Conservation (phyloP, 2,113 vertebrate species). For the Xerus inauris region DNA sequence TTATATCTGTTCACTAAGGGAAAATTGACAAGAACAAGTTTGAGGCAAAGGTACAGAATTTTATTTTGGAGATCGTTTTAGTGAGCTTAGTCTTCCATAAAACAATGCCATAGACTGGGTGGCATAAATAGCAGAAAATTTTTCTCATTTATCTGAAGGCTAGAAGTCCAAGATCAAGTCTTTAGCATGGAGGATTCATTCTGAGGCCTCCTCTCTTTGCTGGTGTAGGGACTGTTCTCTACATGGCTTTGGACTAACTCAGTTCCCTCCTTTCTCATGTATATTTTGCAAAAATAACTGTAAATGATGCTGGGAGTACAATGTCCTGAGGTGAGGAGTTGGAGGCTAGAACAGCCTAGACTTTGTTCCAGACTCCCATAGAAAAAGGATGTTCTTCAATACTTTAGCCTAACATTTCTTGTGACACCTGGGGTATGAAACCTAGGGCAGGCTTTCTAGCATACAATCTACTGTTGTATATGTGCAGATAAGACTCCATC, state of each 20-base stretch:
- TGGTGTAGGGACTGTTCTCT: neutral
- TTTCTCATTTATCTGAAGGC: neutral
- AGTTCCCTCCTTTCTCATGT: neutral
- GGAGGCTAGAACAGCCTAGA: neutral
- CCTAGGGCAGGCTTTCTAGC: neutral
- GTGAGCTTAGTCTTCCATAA: neutral
- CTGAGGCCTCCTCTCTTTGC: neutral
- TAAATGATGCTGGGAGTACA: no score
- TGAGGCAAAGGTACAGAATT: neutral
- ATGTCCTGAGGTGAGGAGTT: neutral
- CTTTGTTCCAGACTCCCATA: neutral
- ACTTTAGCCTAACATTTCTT: neutral
- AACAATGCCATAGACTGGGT: neutral
- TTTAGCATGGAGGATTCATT: neutral
- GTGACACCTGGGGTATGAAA: neutral
- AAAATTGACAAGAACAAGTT: neutral
- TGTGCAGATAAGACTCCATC: rapidly evolving
- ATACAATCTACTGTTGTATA: rapidly evolving
- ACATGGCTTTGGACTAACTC: neutral
- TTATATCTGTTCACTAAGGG: neutral
- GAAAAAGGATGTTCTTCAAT: neutral
- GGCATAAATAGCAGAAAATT: neutral
- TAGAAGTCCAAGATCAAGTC: neutral
- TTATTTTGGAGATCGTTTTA: neutral
- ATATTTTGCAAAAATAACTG: neutral